Percentiles rank a stretch among this genome's conserved stretches.
Evolutionary conservation across 2,888 invertebrate species (phyloP).

Genomic region (Ochropleura leucogaster): DNA sequence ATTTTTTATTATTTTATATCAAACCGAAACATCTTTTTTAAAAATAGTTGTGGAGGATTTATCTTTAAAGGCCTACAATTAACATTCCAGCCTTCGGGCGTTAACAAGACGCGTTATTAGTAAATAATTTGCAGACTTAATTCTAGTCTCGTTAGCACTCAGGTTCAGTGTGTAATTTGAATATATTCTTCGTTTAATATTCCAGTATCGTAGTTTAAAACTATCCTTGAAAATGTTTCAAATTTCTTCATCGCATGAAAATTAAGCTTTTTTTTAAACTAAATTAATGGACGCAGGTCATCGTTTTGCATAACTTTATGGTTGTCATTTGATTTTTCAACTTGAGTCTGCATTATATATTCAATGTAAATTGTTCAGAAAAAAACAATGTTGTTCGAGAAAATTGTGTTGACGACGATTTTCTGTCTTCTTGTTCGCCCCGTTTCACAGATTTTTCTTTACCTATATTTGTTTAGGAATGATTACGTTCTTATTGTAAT

Average conservation of each 20-base stretch:
- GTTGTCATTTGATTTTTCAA: not conserved
- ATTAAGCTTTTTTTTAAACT: not conserved
- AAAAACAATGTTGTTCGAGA: not conserved
- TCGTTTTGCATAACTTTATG: not conserved
- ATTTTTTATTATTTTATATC: too few relatives aligned
- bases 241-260: not conserved
- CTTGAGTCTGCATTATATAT: not conserved
- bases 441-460: not conserved
- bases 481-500: not conserved
- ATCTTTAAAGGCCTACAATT: not conserved
- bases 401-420: not conserved
- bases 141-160: slow-evolving; percentile 11
- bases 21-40: too few relatives aligned
- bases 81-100: not conserved
- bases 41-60: not conserved
- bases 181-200: slow-evolving; percentile 11
- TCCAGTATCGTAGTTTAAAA: slow-evolving; percentile 4
- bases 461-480: not conserved
- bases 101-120: not conserved
- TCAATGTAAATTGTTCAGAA: slow-evolving; percentile 3
- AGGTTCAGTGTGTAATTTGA: slow-evolving; percentile 25
- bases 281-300: not conserved
- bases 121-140: slow-evolving; percentile 9
- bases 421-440: not conserved
- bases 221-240: not conserved